A percentile compares a stretch with the other conserved stretches of the same genome.
These are phyloP conservation scores for Himantopus leucocephalus DNA, from an alignment of 2,113 vertebrate genomes.

Conservation along the genomic window DNA sequence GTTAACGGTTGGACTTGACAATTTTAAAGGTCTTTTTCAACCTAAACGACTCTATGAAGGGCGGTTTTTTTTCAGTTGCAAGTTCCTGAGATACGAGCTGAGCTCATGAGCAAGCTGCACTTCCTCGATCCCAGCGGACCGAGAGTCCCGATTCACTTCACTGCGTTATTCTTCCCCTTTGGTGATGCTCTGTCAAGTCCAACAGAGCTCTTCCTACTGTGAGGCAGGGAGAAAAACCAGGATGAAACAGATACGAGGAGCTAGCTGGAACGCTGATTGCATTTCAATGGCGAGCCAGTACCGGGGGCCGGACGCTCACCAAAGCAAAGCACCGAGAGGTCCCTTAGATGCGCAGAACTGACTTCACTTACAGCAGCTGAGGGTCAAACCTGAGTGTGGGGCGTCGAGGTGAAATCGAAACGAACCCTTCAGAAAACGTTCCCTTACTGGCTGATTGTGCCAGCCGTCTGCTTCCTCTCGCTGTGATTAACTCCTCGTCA, in stretches of 20 bases:
- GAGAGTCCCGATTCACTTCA: fast-evolving
- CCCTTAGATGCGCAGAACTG: background rate
- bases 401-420: background rate
- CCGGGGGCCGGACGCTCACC: background rate
- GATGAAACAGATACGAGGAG: background rate
- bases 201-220: background rate
- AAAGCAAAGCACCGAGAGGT: fast-evolving
- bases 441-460: background rate
- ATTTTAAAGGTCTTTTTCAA: background rate
- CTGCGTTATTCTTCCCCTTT: background rate
- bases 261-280: background rate
- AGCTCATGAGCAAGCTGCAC: background rate
- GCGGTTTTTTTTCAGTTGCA: background rate
- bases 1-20: background rate
- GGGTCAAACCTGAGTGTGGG: background rate
- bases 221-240: background rate
- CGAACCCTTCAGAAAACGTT: background rate
- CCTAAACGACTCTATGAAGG: background rate
- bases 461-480: background rate
- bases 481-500: background rate
- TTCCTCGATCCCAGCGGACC: background rate
- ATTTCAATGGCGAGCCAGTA: background rate
- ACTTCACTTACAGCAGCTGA: background rate
- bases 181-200: background rate
- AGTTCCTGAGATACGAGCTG: background rate